Evolutionary conservation across 2,888 invertebrate genomes (phyloP), one percentile per base, ranked within the genome.

Genomic region (Dasypogon diadema): DNA sequence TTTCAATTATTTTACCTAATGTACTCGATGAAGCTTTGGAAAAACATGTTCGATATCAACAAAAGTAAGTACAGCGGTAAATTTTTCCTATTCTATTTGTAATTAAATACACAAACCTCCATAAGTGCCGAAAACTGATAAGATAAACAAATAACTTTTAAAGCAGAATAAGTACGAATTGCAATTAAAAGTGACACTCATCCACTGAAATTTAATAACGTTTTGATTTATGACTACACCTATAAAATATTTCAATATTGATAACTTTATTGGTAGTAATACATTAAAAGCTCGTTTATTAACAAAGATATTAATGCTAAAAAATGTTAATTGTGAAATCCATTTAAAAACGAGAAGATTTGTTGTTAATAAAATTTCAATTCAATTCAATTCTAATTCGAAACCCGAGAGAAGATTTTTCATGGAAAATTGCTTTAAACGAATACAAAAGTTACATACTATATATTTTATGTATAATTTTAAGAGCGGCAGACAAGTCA

Each of bases 1-100:
- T 90, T 58, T 90, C 91, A 77, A 89, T 91, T 16, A 87, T 93
- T 51, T 87, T 91, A 77, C 92, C 92, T 0, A 93, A 93, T 80
- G 88, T 89, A n/a, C 85, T 93, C 14, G 90, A 92, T 81, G 91
- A 92, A 79, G 88, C 89, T 37, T 89, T 93, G 0, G 89, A 91
- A 74, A 88, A 88, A 76, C 89, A 90, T 78, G 87, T 93, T 1
- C 86, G 85, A 51, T 93, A 90, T 80, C 87, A 82, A 22, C 78
- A 82, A 42, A 76, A 80, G 86, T 86, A 81, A 83, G 83, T 81
- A 80, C 42, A 80, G 16, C 10, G 4, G 22, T 42, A 34, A 30
- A 21, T 42, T 10, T 30, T 30, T 30, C 34, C 6, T 30, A 6
- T 30, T 30, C 10, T 6, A 12, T 42, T 42, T 42, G n/a, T 12